These are phyloP conservation scores for Oscheius myriophilus DNA, from an alignment of 2,888 invertebrate species.

Conservation along the genomic window DNA sequence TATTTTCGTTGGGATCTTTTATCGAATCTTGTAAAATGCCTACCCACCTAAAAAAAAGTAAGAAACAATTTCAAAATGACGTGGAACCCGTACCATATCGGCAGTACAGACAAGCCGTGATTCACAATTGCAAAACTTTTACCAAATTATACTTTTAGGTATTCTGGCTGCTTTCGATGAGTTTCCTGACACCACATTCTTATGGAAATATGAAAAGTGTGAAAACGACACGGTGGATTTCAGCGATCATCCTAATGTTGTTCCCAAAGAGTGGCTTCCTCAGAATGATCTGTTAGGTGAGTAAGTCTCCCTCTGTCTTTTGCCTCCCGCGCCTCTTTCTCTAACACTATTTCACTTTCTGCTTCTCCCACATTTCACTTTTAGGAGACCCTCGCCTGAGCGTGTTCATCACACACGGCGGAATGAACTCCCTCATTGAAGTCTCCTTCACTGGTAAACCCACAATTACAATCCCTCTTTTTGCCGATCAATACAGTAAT, in stretches of 20 bases:
- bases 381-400: slow-evolving; percentile 17
- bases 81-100: too few species aligned
- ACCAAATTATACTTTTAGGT: neutral
- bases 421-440: slow-evolving; percentile 28
- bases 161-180: slow-evolving; percentile 11
- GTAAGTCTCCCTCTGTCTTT: neutral
- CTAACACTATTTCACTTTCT: too few species aligned
- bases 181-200: slow-evolving; percentile 13
- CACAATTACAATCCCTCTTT: slow-evolving; percentile 21
- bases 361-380: too few species aligned
- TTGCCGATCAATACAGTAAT: slow-evolving; percentile 28
- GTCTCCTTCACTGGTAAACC: slow-evolving; percentile 20
- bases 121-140: neutral
- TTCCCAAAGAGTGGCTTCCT: slow-evolving; percentile 12
- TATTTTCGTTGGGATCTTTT: slow-evolving; percentile 20
- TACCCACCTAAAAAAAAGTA: slow-evolving; percentile 1
- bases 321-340: too few species aligned
- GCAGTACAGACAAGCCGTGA: neutral
- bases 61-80: neutral
- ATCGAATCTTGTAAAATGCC: slow-evolving; percentile 13
- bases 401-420: slow-evolving; percentile 27
- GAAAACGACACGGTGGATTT: slow-evolving; percentile 19
- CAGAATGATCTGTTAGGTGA: slow-evolving; percentile 26
- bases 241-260: slow-evolving; percentile 8
- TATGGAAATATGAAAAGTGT: slow-evolving; percentile 27